Percentiles rank a stretch among this genome's conserved stretches.
These are phyloP conservation scores for Cliona cf. orientalis DNA, from an alignment of 37 sponge, comb jelly and placozoan genomes.

Conservation along the genomic window DNA sequence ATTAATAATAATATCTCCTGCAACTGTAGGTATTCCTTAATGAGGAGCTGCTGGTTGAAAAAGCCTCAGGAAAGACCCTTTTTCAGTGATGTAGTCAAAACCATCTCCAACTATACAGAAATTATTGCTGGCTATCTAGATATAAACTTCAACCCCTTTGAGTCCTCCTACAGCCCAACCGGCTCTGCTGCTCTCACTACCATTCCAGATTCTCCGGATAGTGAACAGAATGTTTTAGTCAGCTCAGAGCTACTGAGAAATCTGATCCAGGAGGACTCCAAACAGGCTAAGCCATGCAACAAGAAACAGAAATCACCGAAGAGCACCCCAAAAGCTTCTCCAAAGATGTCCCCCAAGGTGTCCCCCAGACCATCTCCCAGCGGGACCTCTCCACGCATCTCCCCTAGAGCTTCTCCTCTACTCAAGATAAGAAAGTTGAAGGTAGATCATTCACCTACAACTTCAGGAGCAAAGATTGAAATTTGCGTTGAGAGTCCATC, in stretches of 20 bases:
- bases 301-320: background rate
- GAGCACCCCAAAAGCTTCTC: background rate
- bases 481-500: too few species aligned
- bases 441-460: too few species aligned
- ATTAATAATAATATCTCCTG: background rate
- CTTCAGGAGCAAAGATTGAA: too few species aligned
- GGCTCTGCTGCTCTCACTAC: too few species aligned
- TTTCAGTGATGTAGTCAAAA: conserved; percentile 41
- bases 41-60: conserved; percentile 38
- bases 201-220: background rate
- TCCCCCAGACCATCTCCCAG: conserved; percentile 18
- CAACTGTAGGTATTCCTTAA: conserved; percentile 33
- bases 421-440: too few species aligned
- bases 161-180: background rate
- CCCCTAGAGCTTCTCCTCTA: too few species aligned
- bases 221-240: background rate
- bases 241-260: background rate
- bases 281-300: background rate
- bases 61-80: conserved; percentile 32
- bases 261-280: background rate
- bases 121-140: conserved; percentile 40
- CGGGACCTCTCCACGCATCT: conserved; percentile 14
- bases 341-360: background rate
- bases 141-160: conserved; percentile 28
- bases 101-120: conserved; percentile 19